These are phyloP conservation scores for Phenganax subtilis DNA, from an alignment of 92 coral and sea anemone species.

Conservation along the genomic window DNA sequence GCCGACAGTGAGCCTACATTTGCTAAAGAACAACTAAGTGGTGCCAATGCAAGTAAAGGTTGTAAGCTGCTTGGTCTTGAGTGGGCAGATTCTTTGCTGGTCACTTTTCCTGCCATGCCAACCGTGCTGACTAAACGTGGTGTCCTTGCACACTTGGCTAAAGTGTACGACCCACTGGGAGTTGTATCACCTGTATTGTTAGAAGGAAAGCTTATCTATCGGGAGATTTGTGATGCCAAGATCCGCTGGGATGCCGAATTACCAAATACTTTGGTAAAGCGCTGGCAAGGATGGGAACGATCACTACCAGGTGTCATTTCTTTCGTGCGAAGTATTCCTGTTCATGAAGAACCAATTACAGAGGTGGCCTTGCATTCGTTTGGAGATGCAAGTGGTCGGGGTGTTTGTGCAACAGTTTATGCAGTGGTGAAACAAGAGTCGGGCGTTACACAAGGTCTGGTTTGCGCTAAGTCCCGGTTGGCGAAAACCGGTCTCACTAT, in stretches of 20 bases:
- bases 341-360: not conserved
- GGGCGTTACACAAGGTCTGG: not conserved
- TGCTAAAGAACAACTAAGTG: not conserved
- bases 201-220: too few species aligned
- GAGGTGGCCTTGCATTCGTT: not conserved
- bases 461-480: not conserved
- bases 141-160: not conserved
- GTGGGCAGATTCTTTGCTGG: not conserved
- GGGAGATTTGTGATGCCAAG: too few species aligned
- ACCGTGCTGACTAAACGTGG: not conserved
- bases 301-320: not conserved
- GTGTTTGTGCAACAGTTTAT: not conserved
- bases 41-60: not conserved
- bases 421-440: not conserved
- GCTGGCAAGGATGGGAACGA: not conserved
- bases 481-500: not conserved
- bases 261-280: not conserved
- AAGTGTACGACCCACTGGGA: slow-evolving; percentile 15
- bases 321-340: not conserved
- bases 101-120: not conserved
- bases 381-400: not conserved
- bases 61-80: not conserved
- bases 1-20: not conserved
- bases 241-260: not conserved
- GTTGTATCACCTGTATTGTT: not conserved